Evolutionary conservation across 2,888 invertebrate genomes (phyloP).

Genomic region (Sepiola atlantica): DNA sequence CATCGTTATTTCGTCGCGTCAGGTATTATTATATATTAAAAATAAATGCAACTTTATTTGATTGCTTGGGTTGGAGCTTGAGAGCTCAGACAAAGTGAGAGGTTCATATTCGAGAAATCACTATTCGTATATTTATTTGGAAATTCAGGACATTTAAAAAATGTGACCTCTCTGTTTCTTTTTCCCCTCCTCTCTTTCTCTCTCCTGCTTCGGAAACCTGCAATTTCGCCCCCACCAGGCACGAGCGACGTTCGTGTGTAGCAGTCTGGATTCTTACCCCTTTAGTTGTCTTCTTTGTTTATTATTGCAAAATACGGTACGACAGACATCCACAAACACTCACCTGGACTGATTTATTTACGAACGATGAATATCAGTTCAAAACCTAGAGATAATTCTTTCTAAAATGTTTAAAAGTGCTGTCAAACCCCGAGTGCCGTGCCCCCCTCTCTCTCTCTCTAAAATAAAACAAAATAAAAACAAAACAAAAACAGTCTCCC

Average conservation of each 20-base stretch:
- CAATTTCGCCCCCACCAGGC: not conserved
- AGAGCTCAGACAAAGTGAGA: too few relatives aligned
- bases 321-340: not conserved
- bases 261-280: slow-evolving; percentile 9
- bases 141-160: slow-evolving; percentile 1
- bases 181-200: too few relatives aligned
- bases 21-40: not conserved
- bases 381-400: not conserved
- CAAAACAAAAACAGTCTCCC: not conserved
- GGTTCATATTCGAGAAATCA: too few relatives aligned
- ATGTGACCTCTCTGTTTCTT: not conserved
- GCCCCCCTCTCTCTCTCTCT: not conserved
- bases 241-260: not conserved
- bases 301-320: not conserved
- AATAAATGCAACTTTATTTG: not conserved
- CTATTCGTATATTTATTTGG: not conserved
- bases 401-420: not conserved
- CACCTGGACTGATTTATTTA: not conserved
- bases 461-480: not conserved
- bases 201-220: not conserved
- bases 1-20: not conserved
- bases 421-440: not conserved
- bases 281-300: not conserved
- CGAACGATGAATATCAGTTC: too few relatives aligned
- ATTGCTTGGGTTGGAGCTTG: too few relatives aligned